Evolutionary conservation across 2,797 vertebrate species (phyloP).

Genomic region (Pseudochirops cupreus): DNA sequence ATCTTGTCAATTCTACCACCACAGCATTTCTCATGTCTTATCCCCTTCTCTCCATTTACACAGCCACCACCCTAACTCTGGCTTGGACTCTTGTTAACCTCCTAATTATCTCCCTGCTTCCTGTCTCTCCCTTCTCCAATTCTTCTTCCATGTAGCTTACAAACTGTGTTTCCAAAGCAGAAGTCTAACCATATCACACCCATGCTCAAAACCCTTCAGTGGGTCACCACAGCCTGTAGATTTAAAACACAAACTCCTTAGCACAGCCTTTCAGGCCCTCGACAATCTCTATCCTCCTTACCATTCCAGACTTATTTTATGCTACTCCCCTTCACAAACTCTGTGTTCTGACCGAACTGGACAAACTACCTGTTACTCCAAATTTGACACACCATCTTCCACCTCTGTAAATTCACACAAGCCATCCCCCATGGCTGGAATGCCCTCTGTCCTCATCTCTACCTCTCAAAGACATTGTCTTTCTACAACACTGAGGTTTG

Average conservation of each 20-base stretch:
- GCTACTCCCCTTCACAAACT: background rate
- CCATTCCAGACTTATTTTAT: background rate
- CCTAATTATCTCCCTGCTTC: background rate
- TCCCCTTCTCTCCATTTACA: background rate
- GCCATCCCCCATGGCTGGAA: background rate
- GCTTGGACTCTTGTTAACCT: background rate
- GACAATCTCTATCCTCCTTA: background rate
- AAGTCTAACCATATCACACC: background rate
- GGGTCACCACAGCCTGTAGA: background rate
- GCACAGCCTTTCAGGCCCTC: background rate
- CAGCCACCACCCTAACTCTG: background rate
- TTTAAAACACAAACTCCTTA: background rate
- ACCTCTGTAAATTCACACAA: background rate
- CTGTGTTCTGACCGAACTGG: background rate
- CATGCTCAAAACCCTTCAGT: background rate
- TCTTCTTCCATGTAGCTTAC: background rate
- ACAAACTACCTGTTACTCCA: background rate
- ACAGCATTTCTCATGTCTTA: background rate
- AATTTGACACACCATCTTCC: background rate
- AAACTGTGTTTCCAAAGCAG: constrained; percentile 8
- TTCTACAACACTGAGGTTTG: background rate
- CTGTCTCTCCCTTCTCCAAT: background rate
- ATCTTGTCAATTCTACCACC: background rate
- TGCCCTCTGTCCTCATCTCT: background rate
- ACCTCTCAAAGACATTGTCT: background rate